Evolutionary conservation across 2,113 vertebrate species (phyloP), one percentile per base, ranked within the genome.

Genomic region (Abramis brama): DNA sequence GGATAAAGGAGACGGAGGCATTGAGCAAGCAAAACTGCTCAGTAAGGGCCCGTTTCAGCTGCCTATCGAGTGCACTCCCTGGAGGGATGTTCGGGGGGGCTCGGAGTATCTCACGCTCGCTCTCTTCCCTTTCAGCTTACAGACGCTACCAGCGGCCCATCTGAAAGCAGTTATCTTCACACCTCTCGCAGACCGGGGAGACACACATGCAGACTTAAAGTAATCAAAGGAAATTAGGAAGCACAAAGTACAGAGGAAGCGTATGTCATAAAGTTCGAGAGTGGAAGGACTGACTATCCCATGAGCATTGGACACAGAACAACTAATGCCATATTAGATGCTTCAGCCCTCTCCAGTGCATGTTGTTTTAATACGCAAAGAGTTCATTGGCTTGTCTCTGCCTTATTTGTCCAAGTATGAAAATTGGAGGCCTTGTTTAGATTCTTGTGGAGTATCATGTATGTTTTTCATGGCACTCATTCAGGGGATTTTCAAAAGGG

Each of bases 81-180:
- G 17, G 71, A 43, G 33, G 19, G 39, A 60, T 30, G 45, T 62
- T 81, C 23, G 47, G 60, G 19, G 25, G 59, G n/a, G 43, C 76
- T 82, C 47, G 62, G 80, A 23, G 43, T 17, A 25, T 75, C 45
- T 47, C 23, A 25, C 30, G 21, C 30, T 43, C 27, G 2, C 45
- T 55, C 70, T 43, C 62, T 47, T 70, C 17, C 43, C 59, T 62
- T 59, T 79, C 25, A 66, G 47, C 84, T 45, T 9, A 25, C 55
- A 52, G 64, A 55, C 47, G 47, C 25, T 91, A 89, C 84, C 57
- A 86, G 86, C 64, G 62, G 43, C 93, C 94, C 94, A 95, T 94
- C 92, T 95, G 94, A 93, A 92, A 93, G 85, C 86, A 66, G 86
- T 95, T 95, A 94, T 89, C 86, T 92, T 93, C 92, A 91, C 93